Percentiles rank a stretch among this genome's conserved stretches.
These are phyloP conservation scores for Hypomecis punctinalis DNA, from an alignment of 2,888 invertebrate species.

Conservation along the genomic window DNA sequence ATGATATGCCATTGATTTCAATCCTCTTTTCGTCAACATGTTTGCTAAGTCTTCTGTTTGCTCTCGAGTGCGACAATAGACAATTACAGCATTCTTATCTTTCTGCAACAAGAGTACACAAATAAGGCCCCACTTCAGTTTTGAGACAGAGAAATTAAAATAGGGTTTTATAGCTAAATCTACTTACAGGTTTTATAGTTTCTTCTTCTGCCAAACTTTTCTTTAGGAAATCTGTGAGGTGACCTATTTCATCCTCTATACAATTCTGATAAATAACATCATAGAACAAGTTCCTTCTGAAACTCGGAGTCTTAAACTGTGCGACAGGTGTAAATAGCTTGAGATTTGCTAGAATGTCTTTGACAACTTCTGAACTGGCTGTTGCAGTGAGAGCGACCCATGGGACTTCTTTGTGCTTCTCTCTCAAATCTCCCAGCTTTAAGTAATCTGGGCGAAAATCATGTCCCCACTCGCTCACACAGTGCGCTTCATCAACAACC, in stretches of 20 bases:
- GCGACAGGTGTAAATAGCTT: constrained; percentile 87
- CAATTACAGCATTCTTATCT: constrained; percentile 91
- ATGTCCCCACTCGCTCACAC: constrained; percentile 99
- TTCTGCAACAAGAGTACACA: constrained; percentile 62
- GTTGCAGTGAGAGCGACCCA: constrained; percentile 98
- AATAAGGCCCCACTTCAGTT: background rate
- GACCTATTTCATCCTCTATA: constrained; percentile 91
- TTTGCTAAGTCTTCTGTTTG: constrained; percentile 94
- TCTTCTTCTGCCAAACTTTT: constrained; percentile 87
- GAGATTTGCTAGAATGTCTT: constrained; percentile 92
- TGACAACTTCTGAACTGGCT: constrained; percentile 91
- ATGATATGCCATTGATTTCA: constrained; percentile 94
- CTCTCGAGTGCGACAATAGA: constrained; percentile 97
- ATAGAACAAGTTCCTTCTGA: constrained; percentile 96
- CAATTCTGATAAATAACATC: constrained; percentile 96
- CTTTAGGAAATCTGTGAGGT: constrained; percentile 90
- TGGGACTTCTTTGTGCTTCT: constrained; percentile 87
- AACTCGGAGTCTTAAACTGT: constrained; percentile 94
- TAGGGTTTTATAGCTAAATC: background rate
- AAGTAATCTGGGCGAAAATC: constrained; percentile 98
- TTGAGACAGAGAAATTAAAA: too few relatives aligned
- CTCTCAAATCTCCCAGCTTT: constrained; percentile 88
- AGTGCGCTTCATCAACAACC: constrained; percentile 98
- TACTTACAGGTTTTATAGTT: constrained; percentile 77
- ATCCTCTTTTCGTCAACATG: constrained; percentile 89